Evolutionary conservation across 2,797 vertebrate species (phyloP).

Genomic region (Phrynocephalus vlangalii): DNA sequence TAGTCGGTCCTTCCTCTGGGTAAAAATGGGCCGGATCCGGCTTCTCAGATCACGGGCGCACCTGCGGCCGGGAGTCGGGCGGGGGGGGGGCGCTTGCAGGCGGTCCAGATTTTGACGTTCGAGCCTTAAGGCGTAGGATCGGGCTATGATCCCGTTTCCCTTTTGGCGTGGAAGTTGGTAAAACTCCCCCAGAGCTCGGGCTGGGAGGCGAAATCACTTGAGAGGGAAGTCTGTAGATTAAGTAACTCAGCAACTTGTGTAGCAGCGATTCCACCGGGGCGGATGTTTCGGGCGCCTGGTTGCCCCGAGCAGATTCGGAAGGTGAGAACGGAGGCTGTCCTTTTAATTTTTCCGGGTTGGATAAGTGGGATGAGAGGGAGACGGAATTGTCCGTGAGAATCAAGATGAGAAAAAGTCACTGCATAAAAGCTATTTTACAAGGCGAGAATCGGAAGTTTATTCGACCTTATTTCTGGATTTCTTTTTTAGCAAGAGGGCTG

Average conservation of each 20-base stretch:
- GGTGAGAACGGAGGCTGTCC: background rate
- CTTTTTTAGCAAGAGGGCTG: too few relatives aligned
- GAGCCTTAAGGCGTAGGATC: background rate
- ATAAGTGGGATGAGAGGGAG: background rate
- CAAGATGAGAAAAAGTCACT: background rate
- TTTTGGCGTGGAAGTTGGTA: too few relatives aligned
- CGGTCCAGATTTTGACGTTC: too few relatives aligned
- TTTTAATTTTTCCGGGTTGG: background rate
- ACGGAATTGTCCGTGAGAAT: background rate
- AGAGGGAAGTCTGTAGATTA: background rate
- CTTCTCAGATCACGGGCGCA: too few relatives aligned
- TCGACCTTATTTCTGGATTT: background rate
- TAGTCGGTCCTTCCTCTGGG: background rate
- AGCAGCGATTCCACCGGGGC: rapidly evolving
- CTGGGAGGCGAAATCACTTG: background rate
- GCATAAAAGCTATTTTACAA: background rate
- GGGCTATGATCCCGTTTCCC: background rate
- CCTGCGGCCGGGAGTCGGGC: background rate
- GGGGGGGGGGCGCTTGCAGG: background rate
- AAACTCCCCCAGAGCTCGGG: too few relatives aligned
- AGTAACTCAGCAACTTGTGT: background rate
- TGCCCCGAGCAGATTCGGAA: background rate
- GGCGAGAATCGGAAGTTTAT: background rate
- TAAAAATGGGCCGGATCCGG: background rate
- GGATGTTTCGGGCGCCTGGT: background rate